Evolutionary conservation across 2,113 vertebrate species (phyloP), one percentile per base, ranked within the genome.

Genomic region (Pardalotus punctatus): DNA sequence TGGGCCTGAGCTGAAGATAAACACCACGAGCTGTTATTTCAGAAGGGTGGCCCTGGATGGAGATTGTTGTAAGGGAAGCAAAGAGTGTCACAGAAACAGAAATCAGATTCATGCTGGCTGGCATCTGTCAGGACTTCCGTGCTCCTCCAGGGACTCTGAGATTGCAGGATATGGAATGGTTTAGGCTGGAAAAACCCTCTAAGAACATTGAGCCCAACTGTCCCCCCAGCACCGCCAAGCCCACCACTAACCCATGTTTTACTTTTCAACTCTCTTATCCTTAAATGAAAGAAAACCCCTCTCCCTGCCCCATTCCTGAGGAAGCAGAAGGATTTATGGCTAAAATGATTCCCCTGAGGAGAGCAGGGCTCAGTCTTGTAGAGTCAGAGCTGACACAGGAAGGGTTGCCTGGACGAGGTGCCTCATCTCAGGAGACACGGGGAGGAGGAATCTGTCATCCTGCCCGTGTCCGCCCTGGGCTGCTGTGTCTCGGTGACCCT

Each of bases 401-500:
- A 5, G 25, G 29, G 18, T 0, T 42, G 36, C 27, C n/a, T 31
- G 81, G 35, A 13, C 15, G 7, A 25, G n/a, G 42, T 5, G n/a
- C 16, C 5, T 22, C 12, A 0, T 8, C 16, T 28, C 31, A 1
- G 79, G 27, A 4, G 25, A 13, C 2, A 0, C 0, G 14, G 36
- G 62, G 38, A 51, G 23, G 60, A 40, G 6, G 3, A 20, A 11
- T 4, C 67, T 1, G 5, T 18, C 0, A 0, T 1, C 12, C 17
- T 36, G 58, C 3, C 31, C 0, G 0, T 21, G 61, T 4, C 31
- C 3, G 1, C 33, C 23, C n/a, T 2, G 57, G 18, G 69, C 10
- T 2, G 74, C 38, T 15, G 45, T 3, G 12, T 4, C 21, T 2
- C 0, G 23, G 38, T 2, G 7, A 1, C 21, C 31, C 67, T 10